Evolutionary conservation across 2,888 invertebrate species (phyloP).

Genomic region (Sturmia bella): DNA sequence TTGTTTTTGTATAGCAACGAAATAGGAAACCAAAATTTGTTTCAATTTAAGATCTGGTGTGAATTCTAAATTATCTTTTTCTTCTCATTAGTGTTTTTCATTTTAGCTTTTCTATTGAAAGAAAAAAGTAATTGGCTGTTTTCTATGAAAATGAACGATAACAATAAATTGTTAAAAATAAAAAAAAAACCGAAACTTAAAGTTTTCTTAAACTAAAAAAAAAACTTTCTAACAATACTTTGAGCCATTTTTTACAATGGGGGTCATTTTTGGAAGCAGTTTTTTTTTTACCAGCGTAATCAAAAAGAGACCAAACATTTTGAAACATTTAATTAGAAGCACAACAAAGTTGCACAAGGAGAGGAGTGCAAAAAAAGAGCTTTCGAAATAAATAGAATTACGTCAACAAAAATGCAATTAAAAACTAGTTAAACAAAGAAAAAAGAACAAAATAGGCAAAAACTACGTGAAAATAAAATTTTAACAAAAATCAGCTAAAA

Average conservation of each 20-base stretch:
- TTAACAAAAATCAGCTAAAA: neutral
- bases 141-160: conserved; percentile 41
- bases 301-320: neutral
- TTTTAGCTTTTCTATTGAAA: conserved; percentile 23
- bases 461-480: neutral
- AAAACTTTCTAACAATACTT: conserved; percentile 12
- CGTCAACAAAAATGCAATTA: conserved; percentile 53
- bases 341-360: conserved; percentile 35
- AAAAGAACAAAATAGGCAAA: neutral
- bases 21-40: too few species aligned
- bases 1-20: too few species aligned
- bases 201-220: conserved; percentile 15
- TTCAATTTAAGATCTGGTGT: too few species aligned
- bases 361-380: conserved; percentile 6
- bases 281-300: neutral
- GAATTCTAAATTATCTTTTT: too few species aligned
- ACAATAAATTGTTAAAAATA: conserved; percentile 40
- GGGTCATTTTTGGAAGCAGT: conserved; percentile 27
- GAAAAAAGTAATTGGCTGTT: conserved; percentile 61
- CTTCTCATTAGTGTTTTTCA: neutral
- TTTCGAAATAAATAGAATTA: conserved; percentile 43
- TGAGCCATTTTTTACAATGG: conserved; percentile 37
- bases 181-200: conserved; percentile 1
- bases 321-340: conserved; percentile 51
- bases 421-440: conserved; percentile 31